A percentile compares a stretch with the other conserved stretches of the same genome.
phyloP scores from a whole-genome alignment of 2,888 invertebrate species.

The Pemphredon lugubris region DNA sequence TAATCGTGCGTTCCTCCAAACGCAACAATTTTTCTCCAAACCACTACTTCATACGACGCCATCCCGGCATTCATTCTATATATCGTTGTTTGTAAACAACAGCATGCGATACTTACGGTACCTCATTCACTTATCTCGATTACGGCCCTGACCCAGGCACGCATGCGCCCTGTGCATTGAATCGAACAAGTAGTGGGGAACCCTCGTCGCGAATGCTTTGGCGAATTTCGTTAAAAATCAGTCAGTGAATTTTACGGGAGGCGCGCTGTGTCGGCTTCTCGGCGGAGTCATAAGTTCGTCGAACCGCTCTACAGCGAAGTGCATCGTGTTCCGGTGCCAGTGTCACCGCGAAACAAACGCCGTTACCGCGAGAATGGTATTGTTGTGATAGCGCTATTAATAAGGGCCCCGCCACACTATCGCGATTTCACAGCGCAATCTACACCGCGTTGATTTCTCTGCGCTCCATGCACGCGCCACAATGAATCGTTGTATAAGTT shows the following conservation, averaged over 20 bases:
- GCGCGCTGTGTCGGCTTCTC: conserved; percentile 11
- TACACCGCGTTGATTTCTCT: no score
- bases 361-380: conserved; percentile 64
- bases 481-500: no score
- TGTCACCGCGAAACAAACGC: conserved; percentile 67
- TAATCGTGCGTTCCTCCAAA: no score
- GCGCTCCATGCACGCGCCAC: no score
- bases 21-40: no score
- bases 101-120: conserved; percentile 33
- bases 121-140: conserved; percentile 27
- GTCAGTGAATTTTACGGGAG: conserved; percentile 42
- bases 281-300: conserved; percentile 21
- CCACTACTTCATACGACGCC: no score
- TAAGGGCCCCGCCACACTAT: no score
- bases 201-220: conserved; percentile 66
- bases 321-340: conserved; percentile 17
- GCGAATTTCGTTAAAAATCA: conserved; percentile 60
- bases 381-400: conserved; percentile 72
- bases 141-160: conserved; percentile 58
- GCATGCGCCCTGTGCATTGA: conserved; percentile 69
- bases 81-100: conserved; percentile 51
- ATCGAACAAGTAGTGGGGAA: conserved; percentile 75
- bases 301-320: conserved; percentile 3
- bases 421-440: no score
- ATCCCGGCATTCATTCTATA: no score